Base-by-base conservation (phyloP, 2,113 vertebrate species). In the Pedetes capensis region DNA sequence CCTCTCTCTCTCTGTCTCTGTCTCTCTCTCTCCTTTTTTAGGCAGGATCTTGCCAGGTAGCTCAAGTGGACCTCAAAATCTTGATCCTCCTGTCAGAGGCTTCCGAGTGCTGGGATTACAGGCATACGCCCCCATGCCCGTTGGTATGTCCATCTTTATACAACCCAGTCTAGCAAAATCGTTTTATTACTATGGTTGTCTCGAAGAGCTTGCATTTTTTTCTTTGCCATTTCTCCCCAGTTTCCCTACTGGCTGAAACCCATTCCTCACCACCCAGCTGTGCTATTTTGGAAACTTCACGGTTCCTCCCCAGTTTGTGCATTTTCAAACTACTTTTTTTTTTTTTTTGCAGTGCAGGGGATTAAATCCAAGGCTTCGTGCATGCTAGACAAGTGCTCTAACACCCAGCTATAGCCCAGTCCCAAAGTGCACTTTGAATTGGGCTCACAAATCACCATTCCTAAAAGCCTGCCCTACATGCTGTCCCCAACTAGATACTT, bases 151-250 rank as follows among this genome's bases (percentile, higher is more conserved):
- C 14, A 14, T 16, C n/a, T 29, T 39, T 12, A 13, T 34, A 8
- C 4, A 53, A 6, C 23, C n/a, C 6, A 17, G 0, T 2, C 47
- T 8, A 79, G 55, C 79, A 68, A 72, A 74, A 39, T 11, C 72
- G 12, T 59, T 32, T 44, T 17, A 37, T 8, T 0, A 0, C 69
- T n/a, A 8, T 42, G 53, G 63, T 6, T 22, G 34, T 39, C 68
- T n/a, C 42, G 5, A 29, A 39, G 9, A 18, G 12, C 3, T 7
- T 3, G 12, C 8, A 1, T 11, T 42, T 29, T n/a, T 17, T 23
- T 14, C 72, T 66, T 51, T 7, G 13, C 18, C 29, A 16, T 64
- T n/a, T 66, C 29, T 32, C 44, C 8, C 68, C 29, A 20, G 2
- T 13, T 59, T 64, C 49, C 74, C 9, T 22, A 74, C n/a, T 0